These are phyloP conservation scores for Diachasmimorpha longicaudata DNA, from an alignment of 1,140 invertebrate species.

Conservation along the genomic window DNA sequence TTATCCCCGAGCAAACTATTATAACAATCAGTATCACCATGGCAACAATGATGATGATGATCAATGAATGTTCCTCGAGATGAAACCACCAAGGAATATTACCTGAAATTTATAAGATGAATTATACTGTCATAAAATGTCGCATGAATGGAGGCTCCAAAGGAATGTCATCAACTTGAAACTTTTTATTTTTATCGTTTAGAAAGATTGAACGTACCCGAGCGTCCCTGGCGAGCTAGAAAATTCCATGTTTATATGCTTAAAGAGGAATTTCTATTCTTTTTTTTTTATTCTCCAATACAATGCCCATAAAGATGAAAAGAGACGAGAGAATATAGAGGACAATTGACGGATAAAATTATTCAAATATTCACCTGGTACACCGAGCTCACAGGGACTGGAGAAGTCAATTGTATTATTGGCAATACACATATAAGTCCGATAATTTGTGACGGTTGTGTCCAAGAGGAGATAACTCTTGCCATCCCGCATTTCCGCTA, in stretches of 20 bases:
- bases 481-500: conserved; percentile 62
- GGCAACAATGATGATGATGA: conserved; percentile 77
- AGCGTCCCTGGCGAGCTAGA: conserved; percentile 40
- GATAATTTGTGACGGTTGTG: conserved; percentile 69
- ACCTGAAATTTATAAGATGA: conserved; percentile 58
- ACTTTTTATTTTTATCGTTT: background rate
- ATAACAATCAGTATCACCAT: conserved; percentile 78
- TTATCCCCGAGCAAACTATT: conserved; percentile 81
- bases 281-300: background rate
- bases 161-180: background rate
- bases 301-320: background rate
- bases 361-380: conserved; percentile 56
- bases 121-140: background rate
- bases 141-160: background rate
- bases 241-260: conserved; percentile 3
- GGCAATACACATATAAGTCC: conserved; percentile 83
- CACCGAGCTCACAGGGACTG: conserved; percentile 78
- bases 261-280: background rate
- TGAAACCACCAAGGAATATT: conserved; percentile 78
- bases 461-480: conserved; percentile 74
- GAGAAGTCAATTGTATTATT: conserved; percentile 82
- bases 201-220: conserved; percentile 36
- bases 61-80: conserved; percentile 76
- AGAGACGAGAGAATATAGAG: background rate
- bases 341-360: background rate